Evolutionary conservation across 2,888 invertebrate species (phyloP).

Genomic region (Calameuta idolon): DNA sequence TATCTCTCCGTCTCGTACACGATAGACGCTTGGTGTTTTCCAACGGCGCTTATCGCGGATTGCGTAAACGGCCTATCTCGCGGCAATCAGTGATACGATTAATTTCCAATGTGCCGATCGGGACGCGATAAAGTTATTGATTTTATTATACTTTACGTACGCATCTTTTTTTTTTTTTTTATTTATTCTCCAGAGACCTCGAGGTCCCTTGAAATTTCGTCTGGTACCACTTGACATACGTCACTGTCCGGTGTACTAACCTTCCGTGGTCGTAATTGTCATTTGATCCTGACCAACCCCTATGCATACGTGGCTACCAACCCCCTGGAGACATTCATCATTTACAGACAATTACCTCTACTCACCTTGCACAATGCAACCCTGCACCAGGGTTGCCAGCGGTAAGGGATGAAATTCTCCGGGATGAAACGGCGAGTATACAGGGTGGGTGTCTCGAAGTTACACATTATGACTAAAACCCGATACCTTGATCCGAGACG

Average conservation of each 20-base stretch:
- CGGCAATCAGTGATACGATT: background rate
- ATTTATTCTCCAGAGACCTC: background rate
- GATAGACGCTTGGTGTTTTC: no score
- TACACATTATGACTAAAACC: background rate
- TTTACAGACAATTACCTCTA: conserved; percentile 62
- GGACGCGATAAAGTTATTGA: no score
- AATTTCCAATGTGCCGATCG: no score
- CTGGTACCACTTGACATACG: conserved; percentile 47
- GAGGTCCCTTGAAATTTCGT: background rate
- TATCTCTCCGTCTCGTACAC: background rate
- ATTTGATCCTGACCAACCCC: conserved; percentile 56
- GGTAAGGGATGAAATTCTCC: background rate
- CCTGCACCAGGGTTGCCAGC: background rate
- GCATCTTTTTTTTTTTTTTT: no score
- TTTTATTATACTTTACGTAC: no score
- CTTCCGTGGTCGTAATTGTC: conserved; percentile 59
- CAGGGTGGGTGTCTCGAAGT: background rate
- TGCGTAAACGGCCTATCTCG: background rate
- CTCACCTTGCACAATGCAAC: conserved; percentile 41
- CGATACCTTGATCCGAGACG: background rate
- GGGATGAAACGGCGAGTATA: background rate
- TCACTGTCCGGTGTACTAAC: conserved; percentile 53
- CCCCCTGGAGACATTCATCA: conserved; percentile 55
- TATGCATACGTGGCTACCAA: conserved; percentile 30
- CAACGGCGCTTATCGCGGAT: no score